Conservation (phyloP, 2,888 invertebrate genomes). For the Phasia obesa region DNA sequence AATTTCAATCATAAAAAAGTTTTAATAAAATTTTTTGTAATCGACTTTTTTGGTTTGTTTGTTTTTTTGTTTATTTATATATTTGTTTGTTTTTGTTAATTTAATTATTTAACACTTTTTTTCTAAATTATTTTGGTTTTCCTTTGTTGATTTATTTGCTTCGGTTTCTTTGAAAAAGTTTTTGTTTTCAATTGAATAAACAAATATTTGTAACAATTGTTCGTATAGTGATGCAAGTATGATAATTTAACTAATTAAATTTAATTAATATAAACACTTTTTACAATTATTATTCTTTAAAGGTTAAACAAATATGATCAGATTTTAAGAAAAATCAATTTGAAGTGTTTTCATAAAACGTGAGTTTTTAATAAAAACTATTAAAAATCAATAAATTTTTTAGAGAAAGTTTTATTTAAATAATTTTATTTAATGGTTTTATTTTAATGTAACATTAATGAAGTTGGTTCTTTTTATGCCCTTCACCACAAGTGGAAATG, state of each 20-base stretch:
- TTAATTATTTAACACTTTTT: conserved; percentile 24
- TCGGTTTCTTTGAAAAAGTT: conserved; percentile 19
- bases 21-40: conserved; percentile 23
- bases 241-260: conserved; percentile 81
- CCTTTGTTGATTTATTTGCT: not conserved
- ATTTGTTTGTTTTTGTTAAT: conserved; percentile 1
- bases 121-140: not conserved
- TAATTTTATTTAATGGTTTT: no score
- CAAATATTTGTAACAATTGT: conserved; percentile 53
- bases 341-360: not conserved
- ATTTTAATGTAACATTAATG: no score
- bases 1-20: not conserved
- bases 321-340: not conserved
- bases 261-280: conserved; percentile 30
- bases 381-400: not conserved
- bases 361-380: conserved; percentile 9
- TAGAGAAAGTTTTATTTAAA: not conserved
- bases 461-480: no score
- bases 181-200: conserved; percentile 1
- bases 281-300: conserved; percentile 30
- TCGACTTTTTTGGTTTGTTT: not conserved
- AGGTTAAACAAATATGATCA: not conserved
- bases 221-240: conserved; percentile 29
- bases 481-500: no score
- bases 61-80: not conserved